Evolutionary conservation across 2,113 vertebrate species (phyloP).

Genomic region (Aythya baeri): DNA sequence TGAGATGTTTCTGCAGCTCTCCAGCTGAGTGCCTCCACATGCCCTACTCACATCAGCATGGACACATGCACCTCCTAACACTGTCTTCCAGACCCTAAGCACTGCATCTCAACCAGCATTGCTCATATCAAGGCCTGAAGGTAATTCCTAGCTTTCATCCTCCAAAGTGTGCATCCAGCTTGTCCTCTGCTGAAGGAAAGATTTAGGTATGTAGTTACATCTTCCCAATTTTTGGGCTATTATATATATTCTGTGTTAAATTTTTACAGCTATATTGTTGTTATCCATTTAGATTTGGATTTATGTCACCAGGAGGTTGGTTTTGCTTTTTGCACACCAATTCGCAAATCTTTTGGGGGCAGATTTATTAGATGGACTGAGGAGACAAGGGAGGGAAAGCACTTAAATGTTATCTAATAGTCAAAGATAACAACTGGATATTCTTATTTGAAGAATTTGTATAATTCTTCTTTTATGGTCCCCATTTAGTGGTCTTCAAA

Average conservation of each 20-base stretch:
- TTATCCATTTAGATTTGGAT: background rate
- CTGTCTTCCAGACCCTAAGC: background rate
- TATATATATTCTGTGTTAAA: background rate
- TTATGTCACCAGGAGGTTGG: background rate
- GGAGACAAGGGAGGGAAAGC: background rate
- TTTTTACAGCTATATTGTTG: background rate
- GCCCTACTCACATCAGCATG: background rate
- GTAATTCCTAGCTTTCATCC: background rate
- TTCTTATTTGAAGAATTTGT: background rate
- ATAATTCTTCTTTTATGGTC: background rate
- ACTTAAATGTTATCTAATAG: background rate
- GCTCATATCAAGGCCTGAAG: background rate
- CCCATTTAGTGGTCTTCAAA: background rate
- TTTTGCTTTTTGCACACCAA: background rate
- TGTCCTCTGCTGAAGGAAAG: background rate
- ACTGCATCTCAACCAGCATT: background rate
- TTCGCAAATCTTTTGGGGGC: background rate
- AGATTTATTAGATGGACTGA: background rate
- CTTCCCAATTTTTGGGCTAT: background rate
- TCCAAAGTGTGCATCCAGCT: background rate
- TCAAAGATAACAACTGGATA: background rate
- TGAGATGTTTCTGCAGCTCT: background rate
- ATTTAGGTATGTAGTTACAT: background rate
- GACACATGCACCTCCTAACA: rapidly evolving
- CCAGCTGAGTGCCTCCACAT: background rate